phyloP scores from a whole-genome alignment of 2,113 vertebrate genomes.

The Eublepharis macularius region DNA sequence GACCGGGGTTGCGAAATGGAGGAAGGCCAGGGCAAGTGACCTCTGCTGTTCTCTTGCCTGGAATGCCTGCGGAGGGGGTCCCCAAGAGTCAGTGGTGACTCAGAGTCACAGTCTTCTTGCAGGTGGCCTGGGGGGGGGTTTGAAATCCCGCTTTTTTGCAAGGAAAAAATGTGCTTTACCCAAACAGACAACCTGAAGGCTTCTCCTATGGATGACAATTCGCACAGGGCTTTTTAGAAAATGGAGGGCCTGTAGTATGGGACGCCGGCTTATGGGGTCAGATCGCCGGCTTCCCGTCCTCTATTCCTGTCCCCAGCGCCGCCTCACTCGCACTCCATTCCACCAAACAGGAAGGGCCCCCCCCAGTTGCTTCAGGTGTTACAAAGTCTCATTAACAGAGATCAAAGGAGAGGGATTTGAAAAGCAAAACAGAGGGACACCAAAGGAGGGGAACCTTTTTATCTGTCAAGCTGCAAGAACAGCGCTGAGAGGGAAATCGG shows the following conservation, averaged over 20 bases:
- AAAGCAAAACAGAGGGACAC: conserved; percentile 8
- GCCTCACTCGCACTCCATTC: no score
- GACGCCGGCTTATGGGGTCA: background rate
- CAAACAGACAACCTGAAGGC: conserved; percentile 45
- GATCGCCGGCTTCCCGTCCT: conserved; percentile 19
- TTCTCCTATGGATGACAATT: conserved; percentile 47
- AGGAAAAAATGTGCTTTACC: conserved; percentile 3
- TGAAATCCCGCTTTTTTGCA: background rate
- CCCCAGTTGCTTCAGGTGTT: conserved; percentile 48
- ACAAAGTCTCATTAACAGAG: conserved; percentile 47
- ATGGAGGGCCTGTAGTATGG: conserved; percentile 29
- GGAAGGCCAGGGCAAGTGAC: no score
- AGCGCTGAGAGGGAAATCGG: background rate
- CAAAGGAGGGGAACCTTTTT: conserved; percentile 41
- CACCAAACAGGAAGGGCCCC: conserved; percentile 3
- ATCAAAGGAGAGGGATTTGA: conserved; percentile 36
- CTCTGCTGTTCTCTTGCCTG: no score
- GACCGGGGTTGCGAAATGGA: no score
- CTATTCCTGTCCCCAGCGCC: background rate
- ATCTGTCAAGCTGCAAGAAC: background rate
- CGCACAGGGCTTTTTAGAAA: background rate
- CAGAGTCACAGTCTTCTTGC: no score
- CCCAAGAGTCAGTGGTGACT: no score
- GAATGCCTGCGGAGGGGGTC: no score
- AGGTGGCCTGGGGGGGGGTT: no score